phyloP scores from a whole-genome alignment of 2,113 vertebrate genomes.

The Oncorhynchus clarkii region DNA sequence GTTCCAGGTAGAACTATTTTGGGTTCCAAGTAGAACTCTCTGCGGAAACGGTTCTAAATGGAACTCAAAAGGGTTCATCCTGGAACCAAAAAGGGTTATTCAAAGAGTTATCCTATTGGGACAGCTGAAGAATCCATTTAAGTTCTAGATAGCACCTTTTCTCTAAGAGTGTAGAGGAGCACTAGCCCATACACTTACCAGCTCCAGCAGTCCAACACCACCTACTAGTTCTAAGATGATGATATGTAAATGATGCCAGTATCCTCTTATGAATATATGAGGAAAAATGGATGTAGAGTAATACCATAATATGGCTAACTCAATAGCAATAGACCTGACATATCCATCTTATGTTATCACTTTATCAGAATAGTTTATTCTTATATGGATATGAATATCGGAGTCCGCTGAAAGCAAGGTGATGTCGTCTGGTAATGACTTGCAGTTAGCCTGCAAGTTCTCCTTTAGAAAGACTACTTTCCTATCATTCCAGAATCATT shows the following conservation, averaged over 20 bases:
- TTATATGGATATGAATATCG: background rate
- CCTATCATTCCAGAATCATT: slow-evolving; percentile 50
- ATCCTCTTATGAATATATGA: slow-evolving; percentile 48
- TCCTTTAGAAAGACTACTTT: background rate
- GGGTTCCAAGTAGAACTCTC: no score
- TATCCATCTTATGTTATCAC: background rate
- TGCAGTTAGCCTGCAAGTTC: no score
- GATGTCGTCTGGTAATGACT: background rate
- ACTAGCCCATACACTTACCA: slow-evolving; percentile 45
- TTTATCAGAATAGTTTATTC: no score
- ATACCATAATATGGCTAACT: background rate
- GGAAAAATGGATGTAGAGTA: background rate
- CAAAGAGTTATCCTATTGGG: no score
- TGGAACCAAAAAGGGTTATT: no score
- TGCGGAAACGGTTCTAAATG: no score
- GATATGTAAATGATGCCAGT: slow-evolving; percentile 36
- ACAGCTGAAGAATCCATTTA: no score
- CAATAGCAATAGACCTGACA: background rate
- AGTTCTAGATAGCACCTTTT: no score
- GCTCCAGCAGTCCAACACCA: slow-evolving; percentile 20
- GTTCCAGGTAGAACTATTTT: no score
- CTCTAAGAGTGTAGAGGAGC: slow-evolving; percentile 21
- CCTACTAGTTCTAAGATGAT: background rate
- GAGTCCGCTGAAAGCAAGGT: no score
- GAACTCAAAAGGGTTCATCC: no score